Evolutionary conservation across 2,113 vertebrate genomes (phyloP).

Genomic region (Callaeas wilsoni): DNA sequence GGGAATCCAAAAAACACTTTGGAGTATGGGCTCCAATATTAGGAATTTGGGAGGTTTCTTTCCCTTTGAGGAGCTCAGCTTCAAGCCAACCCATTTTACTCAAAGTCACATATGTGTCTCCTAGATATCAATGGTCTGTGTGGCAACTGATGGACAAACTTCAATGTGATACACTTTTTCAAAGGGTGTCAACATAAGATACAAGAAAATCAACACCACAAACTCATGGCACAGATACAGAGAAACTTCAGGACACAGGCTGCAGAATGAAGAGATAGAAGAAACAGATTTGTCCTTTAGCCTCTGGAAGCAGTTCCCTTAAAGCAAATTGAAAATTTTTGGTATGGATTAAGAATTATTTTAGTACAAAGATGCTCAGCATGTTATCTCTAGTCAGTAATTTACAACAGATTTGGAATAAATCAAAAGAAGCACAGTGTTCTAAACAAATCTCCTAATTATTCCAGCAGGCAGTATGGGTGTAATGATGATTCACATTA

Average conservation of each 20-base stretch:
- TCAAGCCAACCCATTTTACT: neutral
- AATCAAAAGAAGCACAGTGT: constrained; percentile 25
- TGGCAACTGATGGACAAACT: neutral
- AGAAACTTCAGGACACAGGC: neutral
- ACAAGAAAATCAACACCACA: neutral
- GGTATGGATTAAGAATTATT: neutral
- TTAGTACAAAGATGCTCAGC: neutral
- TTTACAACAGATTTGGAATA: neutral
- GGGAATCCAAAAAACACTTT: neutral
- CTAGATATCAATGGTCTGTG: neutral
- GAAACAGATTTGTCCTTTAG: neutral
- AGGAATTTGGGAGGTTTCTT: neutral
- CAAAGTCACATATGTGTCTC: neutral
- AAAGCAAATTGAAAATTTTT: neutral
- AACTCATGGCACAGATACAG: neutral
- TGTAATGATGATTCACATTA: constrained; percentile 50
- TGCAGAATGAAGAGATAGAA: neutral
- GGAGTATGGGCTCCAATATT: rapidly evolving
- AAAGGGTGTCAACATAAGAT: neutral
- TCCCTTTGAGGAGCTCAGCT: neutral
- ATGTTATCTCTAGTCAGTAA: neutral
- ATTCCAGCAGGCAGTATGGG: constrained; percentile 46
- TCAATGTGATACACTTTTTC: neutral
- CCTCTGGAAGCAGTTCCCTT: neutral
- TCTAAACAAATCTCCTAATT: constrained; percentile 28